Evolutionary conservation across 1,140 invertebrate genomes (phyloP).

Genomic region (Pseudomyrmex cubaensis): DNA sequence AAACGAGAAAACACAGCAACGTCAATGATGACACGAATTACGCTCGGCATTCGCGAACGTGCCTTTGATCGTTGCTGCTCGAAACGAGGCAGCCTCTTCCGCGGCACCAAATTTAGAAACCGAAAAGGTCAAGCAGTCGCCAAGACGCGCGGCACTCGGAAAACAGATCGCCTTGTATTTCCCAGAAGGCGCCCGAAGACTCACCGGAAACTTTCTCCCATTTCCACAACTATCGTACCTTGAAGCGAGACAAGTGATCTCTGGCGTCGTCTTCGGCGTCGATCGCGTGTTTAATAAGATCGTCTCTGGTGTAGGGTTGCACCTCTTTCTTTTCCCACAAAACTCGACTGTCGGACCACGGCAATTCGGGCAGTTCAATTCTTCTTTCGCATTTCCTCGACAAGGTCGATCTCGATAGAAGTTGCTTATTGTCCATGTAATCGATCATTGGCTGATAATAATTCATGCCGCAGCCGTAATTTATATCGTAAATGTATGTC

Average conservation of each 20-base stretch:
- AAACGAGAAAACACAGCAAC: constrained; percentile 28
- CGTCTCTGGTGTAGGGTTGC: constrained; percentile 87
- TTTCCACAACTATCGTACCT: constrained; percentile 73
- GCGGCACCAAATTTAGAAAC: constrained; percentile 81
- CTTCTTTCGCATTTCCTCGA: not conserved
- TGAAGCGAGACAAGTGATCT: constrained; percentile 87
- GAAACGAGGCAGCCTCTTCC: constrained; percentile 70
- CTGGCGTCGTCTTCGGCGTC: constrained; percentile 89
- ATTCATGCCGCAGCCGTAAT: constrained; percentile 92
- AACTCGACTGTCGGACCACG: constrained; percentile 89
- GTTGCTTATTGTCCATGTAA: constrained; percentile 88
- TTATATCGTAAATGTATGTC: constrained; percentile 91
- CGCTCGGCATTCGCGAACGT: constrained; percentile 26
- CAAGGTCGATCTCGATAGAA: constrained; percentile 57
- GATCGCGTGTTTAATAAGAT: constrained; percentile 87
- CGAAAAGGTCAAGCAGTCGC: constrained; percentile 82
- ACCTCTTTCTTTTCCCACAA: constrained; percentile 85
- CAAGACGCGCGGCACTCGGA: constrained; percentile 68
- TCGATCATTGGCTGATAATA: constrained; percentile 94
- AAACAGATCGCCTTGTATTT: constrained; percentile 46
- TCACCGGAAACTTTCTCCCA: not conserved
- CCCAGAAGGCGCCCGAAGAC: not conserved
- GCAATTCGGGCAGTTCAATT: constrained; percentile 87
- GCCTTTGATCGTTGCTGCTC: constrained; percentile 38
- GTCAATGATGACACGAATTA: constrained; percentile 45